Evolutionary conservation across 2,797 vertebrate genomes (phyloP).

Genomic region (Characodon lateralis): DNA sequence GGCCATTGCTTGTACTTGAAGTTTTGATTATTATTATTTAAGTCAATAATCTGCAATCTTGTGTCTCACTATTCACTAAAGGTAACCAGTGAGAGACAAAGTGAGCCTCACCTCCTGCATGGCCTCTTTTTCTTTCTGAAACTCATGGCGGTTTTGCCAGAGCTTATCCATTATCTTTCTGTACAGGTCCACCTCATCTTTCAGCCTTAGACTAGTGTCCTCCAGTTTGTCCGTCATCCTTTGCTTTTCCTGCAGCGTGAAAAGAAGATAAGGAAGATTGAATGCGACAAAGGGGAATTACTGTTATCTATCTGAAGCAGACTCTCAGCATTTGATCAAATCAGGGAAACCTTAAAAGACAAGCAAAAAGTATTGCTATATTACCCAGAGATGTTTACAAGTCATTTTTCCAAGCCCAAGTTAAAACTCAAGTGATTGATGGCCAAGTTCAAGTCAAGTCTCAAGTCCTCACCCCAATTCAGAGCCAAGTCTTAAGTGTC

Average conservation of each 20-base stretch:
- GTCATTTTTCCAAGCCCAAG: too few species aligned
- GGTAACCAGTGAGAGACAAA: neutral
- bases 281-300: neutral
- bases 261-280: neutral
- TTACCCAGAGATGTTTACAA: too few species aligned
- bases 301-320: neutral
- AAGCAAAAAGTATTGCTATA: neutral
- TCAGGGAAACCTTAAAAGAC: neutral
- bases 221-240: slow-evolving; percentile 93
- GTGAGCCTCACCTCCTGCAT: slow-evolving; percentile 88
- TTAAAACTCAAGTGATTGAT: too few species aligned
- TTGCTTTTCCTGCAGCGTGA: slow-evolving; percentile 86
- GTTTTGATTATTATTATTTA: too few species aligned
- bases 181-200: slow-evolving; percentile 96
- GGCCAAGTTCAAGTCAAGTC: too few species aligned
- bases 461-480: too few species aligned
- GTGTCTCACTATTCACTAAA: neutral
- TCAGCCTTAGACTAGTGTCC: slow-evolving; percentile 92
- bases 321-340: too few species aligned
- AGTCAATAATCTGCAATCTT: neutral
- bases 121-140: slow-evolving; percentile 92
- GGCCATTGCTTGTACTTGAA: neutral
- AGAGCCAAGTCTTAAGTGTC: too few species aligned
- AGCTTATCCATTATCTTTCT: slow-evolving; percentile 97
- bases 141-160: slow-evolving; percentile 90